These are phyloP conservation scores for Sebastes taczanowskii DNA, from an alignment of 2,797 vertebrate genomes.

Conservation along the genomic window DNA sequence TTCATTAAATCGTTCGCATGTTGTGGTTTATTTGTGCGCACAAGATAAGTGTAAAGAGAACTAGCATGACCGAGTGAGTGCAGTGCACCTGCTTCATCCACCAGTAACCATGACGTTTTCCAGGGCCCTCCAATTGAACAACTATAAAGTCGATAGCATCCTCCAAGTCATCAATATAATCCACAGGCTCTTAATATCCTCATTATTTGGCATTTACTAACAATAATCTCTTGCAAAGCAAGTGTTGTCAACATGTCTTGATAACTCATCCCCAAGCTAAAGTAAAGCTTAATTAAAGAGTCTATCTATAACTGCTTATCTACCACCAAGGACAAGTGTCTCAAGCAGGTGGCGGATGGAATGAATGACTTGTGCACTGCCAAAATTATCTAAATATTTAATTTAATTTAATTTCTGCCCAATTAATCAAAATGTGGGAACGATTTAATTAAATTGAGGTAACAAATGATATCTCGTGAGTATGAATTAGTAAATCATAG, in stretches of 20 bases:
- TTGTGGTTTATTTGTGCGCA: too few relatives aligned
- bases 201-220: not conserved
- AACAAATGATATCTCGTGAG: not conserved
- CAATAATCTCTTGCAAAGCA: not conserved
- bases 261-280: not conserved
- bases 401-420: not conserved
- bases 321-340: not conserved
- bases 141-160: not conserved
- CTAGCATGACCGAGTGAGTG: not conserved
- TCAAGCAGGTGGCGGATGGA: not conserved
- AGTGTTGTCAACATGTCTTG: not conserved
- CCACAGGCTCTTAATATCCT: not conserved
- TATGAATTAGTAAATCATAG: not conserved
- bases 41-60: not conserved
- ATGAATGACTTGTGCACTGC: not conserved
- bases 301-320: not conserved
- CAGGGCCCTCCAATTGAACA: not conserved
- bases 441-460: not conserved
- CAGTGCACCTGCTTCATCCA: not conserved
- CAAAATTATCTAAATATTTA: not conserved
- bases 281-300: not conserved
- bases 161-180: not conserved
- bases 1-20: too few relatives aligned
- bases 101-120: not conserved
- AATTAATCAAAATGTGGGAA: not conserved